Evolutionary conservation across 2,113 vertebrate genomes (phyloP), one percentile per base, ranked within the genome.

Genomic region (Lontra canadensis): DNA sequence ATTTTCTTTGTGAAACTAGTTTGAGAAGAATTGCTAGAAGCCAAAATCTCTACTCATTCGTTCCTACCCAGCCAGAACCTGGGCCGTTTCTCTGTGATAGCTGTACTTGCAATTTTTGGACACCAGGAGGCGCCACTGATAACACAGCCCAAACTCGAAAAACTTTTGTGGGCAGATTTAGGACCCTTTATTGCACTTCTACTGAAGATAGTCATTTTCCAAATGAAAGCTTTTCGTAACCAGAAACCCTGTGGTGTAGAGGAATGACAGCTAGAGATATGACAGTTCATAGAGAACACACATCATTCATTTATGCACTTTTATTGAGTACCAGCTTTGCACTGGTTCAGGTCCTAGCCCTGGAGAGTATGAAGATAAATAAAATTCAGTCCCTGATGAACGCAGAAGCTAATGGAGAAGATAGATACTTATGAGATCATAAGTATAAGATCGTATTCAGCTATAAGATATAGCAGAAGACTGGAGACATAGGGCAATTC

Each of bases 111-210:
- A 36, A 74, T 34, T 89, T 84, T 96, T 94, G 90, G 63, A 97
- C 97, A 95, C 95, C 90, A 98, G 96, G 95, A 90, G 18, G 90
- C 74, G 26, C 95, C 74, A 95, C 90, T 69, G 87, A 71, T 61
- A 97, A 88, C 6, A n/a, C 31, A 57, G 57, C 42, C 11, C 55
- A 82, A 81, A 93, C 21, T 83, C 44, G 44, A 78, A 69, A 69
- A 90, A 65, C 4, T 23, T 95, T 90, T 91, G 55, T 42, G 71
- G 90, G 61, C 49, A 55, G 59, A 93, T 80, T 82, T 83, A 8
- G 10, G 12, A 91, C 55, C 78, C 10, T 80, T 91, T 61, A 79
- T 73, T 67, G 86, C 6, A 63, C 31, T 65, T 94, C 57, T 85
- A n/a, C 2, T 23, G 49, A 84, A 92, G 90, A 80, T n/a, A 84